phyloP scores from a whole-genome alignment of 2,113 vertebrate species.

The Grammomys surdaster region DNA sequence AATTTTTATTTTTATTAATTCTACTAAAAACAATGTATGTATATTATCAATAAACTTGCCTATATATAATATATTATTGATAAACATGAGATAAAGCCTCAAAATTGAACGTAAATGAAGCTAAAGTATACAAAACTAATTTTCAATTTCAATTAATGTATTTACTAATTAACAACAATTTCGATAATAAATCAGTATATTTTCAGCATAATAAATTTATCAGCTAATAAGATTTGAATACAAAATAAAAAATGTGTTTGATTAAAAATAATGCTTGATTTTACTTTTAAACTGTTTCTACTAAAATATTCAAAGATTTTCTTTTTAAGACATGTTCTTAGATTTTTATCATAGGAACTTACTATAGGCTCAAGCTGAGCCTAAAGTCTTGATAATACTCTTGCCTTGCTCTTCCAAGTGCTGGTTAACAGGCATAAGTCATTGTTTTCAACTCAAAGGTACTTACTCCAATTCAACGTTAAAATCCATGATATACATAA shows the following conservation, averaged over 20 bases:
- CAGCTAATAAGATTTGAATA: neutral
- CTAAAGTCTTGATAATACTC: neutral
- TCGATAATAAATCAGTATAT: neutral
- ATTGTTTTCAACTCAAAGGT: neutral
- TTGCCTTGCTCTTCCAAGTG: neutral
- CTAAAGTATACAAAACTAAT: neutral
- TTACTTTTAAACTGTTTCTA: neutral
- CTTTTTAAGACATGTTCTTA: neutral
- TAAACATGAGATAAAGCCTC: neutral
- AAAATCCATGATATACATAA: neutral
- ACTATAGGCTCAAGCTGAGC: neutral
- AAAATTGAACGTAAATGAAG: neutral
- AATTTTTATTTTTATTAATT: neutral
- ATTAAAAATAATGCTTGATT: neutral
- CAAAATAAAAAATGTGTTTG: too few relatives aligned
- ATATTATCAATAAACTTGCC: neutral
- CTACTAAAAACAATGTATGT: neutral
- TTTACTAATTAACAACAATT: neutral
- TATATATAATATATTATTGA: neutral
- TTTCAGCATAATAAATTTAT: neutral
- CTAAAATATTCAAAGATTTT: neutral
- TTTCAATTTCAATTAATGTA: neutral
- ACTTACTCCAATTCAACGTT: neutral
- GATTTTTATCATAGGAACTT: neutral
- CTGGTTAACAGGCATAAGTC: neutral